Base-by-base conservation (phyloP, 2,113 vertebrate species). In the Okapia johnstoni region DNA sequence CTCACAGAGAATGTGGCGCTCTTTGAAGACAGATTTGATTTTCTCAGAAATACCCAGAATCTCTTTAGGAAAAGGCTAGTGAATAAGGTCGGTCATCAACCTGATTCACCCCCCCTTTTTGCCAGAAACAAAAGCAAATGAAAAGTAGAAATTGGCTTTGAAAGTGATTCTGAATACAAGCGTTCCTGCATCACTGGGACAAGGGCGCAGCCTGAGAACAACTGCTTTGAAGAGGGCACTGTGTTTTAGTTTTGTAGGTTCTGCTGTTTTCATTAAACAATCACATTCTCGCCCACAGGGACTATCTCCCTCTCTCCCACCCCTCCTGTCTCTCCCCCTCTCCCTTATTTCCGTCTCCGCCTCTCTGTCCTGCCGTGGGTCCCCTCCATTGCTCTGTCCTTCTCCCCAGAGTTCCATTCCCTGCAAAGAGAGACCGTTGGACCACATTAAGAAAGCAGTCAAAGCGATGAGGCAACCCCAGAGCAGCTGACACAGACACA, bases 11-110 rank as follows among this genome's bases (percentile, higher is more conserved):
- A 40, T 10, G 21, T 48, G 26, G 28, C 40, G 66, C 92, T 96
- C 79, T n/a, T 80, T 93, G 86, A 92, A 96, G 50, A 85, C 8
- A 40, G 40, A 77, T 85, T 46, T 80, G 19, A 96, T 96, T 76
- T 90, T 81, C 90, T 94, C 93, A 88, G 28, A 52, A 95, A 93
- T 57, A 92, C 46, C 25, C 30, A 58, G 92, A 70, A 21, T 77
- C 96, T 93, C 46, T 90, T 73, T 58, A 54, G 61, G 40, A 96
- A 70, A 90, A 54, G 21, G 46, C 52, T 93, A 28, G 12, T 80
- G 80, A 94, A 43, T 85, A 60, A 87, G 19, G 61, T 81, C 73
- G 61, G 43, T 43, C 73, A 81, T 87, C 85, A 58, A 76, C 13
- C 55, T 26, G 33, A 30, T 81, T 70, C 66, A 36, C 26, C 28